These are phyloP conservation scores for Olivierus martensii DNA, from an alignment of 1,140 invertebrate species.

Conservation along the genomic window DNA sequence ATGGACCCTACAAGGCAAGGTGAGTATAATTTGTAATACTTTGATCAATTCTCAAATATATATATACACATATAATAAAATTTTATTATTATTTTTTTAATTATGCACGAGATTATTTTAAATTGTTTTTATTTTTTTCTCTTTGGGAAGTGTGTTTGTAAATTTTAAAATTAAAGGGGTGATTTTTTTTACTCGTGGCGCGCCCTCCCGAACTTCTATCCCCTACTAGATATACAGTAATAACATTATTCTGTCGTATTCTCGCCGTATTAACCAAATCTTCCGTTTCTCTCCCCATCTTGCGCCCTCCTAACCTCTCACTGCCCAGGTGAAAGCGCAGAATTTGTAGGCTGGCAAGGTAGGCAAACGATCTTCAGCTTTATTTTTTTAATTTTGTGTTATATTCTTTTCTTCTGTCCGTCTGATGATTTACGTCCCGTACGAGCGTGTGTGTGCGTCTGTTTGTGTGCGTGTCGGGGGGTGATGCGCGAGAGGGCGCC, in stretches of 20 bases:
- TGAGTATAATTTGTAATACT: conserved; percentile 29
- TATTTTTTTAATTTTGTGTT: background rate
- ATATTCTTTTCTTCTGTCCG: background rate
- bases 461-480: background rate
- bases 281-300: background rate
- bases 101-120: background rate
- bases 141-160: too few relatives aligned
- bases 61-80: too few relatives aligned
- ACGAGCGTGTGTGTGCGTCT: background rate
- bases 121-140: background rate
- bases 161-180: too few relatives aligned
- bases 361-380: conserved; percentile 27
- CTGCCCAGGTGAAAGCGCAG: conserved; percentile 54
- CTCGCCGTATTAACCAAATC: background rate
- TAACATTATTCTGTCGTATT: background rate
- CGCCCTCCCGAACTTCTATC: too few relatives aligned
- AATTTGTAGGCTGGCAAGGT: conserved; percentile 73
- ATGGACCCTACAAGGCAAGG: conserved; percentile 85
- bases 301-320: background rate
- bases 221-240: too few relatives aligned
- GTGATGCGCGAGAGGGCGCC: background rate
- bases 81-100: too few relatives aligned
- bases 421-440: background rate
- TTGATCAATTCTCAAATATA: too few relatives aligned
- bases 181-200: too few relatives aligned